Evolutionary conservation across 2,797 vertebrate genomes (phyloP).

Genomic region (Tangara arthus): DNA sequence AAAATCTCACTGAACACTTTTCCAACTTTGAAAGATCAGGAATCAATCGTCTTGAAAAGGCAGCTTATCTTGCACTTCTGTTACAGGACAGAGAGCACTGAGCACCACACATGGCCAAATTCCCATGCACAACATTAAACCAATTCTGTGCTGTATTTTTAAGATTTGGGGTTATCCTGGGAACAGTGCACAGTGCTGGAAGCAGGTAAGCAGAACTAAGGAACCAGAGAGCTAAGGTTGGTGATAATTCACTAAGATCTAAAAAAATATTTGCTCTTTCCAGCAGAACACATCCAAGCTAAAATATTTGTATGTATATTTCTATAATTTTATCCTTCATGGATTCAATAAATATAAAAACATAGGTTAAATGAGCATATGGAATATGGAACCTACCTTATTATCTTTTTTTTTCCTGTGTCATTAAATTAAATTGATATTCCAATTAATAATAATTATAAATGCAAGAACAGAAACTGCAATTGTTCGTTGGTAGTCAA

Average conservation of each 20-base stretch:
- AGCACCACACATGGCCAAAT: accelerated
- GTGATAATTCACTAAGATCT: background rate
- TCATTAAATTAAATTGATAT: background rate
- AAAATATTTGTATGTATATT: background rate
- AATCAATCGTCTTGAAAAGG: background rate
- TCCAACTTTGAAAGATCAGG: background rate
- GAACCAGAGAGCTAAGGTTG: background rate
- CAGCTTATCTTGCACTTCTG: background rate
- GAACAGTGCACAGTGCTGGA: background rate
- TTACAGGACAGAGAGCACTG: background rate
- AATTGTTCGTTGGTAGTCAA: background rate
- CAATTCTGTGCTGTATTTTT: background rate
- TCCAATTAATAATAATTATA: background rate
- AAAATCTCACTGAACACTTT: background rate
- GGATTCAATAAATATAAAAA: background rate
- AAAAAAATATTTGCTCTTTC: background rate
- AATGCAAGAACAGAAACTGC: background rate
- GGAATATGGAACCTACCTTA: background rate
- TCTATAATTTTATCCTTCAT: background rate
- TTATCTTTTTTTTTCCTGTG: background rate
- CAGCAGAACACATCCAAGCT: background rate
- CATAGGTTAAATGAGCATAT: background rate
- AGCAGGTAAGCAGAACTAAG: background rate
- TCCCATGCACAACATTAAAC: background rate
- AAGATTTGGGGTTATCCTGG: background rate